These are phyloP conservation scores for Chaenocephalus aceratus DNA, from an alignment of 2,113 vertebrate genomes.

Conservation along the genomic window DNA sequence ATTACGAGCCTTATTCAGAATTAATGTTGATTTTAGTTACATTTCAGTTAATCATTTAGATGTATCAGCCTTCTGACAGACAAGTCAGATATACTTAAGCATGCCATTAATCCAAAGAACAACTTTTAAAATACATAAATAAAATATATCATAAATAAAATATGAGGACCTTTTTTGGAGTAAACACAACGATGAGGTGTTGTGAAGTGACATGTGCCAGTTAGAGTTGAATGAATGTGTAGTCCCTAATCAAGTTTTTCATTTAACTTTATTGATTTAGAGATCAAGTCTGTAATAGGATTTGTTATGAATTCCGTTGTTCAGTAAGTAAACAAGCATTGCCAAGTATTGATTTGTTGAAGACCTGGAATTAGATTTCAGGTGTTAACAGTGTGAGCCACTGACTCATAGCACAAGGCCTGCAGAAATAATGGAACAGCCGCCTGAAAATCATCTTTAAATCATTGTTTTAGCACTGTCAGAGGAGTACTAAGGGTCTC, in stretches of 20 bases:
- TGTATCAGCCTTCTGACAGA: not conserved
- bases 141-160: not conserved
- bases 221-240: conserved; percentile 18
- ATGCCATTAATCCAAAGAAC: not conserved
- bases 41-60: not conserved
- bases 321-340: conserved; percentile 73
- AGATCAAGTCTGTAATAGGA: conserved; percentile 70
- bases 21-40: not conserved
- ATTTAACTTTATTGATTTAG: conserved; percentile 71
- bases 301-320: conserved; percentile 73
- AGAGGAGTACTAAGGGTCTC: not conserved
- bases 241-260: conserved; percentile 54
- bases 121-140: not conserved
- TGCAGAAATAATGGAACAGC: conserved; percentile 22
- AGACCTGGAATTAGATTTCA: conserved; percentile 75
- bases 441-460: conserved; percentile 24
- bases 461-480: conserved; percentile 8
- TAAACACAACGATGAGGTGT: not conserved
- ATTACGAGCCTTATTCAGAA: not conserved
- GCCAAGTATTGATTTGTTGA: conserved; percentile 78
- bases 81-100: not conserved
- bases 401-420: conserved; percentile 32
- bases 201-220: conserved; percentile 5
- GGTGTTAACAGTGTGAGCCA: conserved; percentile 62
- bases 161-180: not conserved